Evolutionary conservation across 2,113 vertebrate species (phyloP), one percentile per base, ranked within the genome.

Genomic region (Leuciscus idus): DNA sequence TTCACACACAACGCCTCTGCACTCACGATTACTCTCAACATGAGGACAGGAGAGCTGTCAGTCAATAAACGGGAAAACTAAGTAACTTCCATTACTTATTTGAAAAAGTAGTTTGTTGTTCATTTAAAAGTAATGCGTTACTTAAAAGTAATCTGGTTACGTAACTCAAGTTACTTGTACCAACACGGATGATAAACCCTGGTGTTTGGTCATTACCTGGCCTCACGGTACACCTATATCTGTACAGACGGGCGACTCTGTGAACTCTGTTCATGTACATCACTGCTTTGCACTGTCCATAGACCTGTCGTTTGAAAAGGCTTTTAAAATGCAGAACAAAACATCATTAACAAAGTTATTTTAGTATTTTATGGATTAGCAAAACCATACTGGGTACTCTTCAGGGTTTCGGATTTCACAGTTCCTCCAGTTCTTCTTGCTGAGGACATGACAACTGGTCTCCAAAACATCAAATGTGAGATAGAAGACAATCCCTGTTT

Each of bases 381-480:
- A 5, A 21, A 57, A 4, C 23, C 8, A 61, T 57, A 94, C 93
- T 75, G 88, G 94, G 15, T 52, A 86, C 74, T 92, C 0, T 0
- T 62, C 1, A 30, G n/a, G 77, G 55, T 78, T 4, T 43, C 90
- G 90, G 83, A 85, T 75, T 81, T 93, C 91, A 79, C 95, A 96
- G 12, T 64, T 61, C 85, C 93, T 93, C 92, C 74, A 93, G 86
- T 91, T 88, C 52, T 78, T 91, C 86, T 28, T 93, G 82, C 91
- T 95, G 85, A 96, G 91, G 79, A 95, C 94, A 1, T 91, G 95
- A 90, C 93, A 95, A 84, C 92, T 92, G 28, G 94, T 95, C 93
- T 96, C 94, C 7, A 92, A 89, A 39, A 96, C 36, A 0, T 95
- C 94, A 88, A 95, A 75, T 36, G 93, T 95, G 86, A 96, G 75